Evolutionary conservation across 2,797 vertebrate species (phyloP).

Genomic region (Pangasius mekongensis): DNA sequence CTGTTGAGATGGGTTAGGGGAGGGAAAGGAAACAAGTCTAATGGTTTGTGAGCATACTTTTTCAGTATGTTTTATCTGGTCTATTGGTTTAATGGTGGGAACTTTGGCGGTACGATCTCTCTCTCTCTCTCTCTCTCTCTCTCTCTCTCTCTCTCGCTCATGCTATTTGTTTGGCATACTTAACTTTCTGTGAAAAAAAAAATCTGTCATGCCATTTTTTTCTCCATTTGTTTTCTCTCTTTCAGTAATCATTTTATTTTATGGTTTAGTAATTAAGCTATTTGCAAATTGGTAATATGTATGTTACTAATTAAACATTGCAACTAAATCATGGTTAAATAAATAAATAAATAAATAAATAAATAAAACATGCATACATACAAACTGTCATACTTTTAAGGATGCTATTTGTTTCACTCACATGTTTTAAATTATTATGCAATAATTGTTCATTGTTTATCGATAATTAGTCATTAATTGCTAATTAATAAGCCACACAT

Average conservation of each 20-base stretch:
- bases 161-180: background rate
- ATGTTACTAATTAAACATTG: background rate
- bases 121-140: background rate
- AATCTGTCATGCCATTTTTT: background rate
- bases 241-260: background rate
- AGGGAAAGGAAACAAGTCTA: background rate
- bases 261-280: background rate
- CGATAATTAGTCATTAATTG: background rate
- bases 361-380: background rate
- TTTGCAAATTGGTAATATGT: background rate
- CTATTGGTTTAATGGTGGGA: background rate
- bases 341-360: too few relatives aligned
- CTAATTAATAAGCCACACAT: background rate
- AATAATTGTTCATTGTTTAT: background rate
- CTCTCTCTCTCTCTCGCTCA: background rate
- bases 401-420: background rate
- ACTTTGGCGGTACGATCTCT: background rate
- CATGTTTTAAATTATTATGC: background rate
- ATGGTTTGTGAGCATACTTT: slow-evolving; percentile 25
- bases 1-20: background rate
- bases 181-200: background rate
- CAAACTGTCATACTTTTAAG: background rate
- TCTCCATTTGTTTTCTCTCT: background rate
- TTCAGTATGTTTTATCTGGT: slow-evolving; percentile 4
- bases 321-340: background rate